phyloP scores from a whole-genome alignment of 2,888 invertebrate species.

The Gymnosoma rotundatum region DNA sequence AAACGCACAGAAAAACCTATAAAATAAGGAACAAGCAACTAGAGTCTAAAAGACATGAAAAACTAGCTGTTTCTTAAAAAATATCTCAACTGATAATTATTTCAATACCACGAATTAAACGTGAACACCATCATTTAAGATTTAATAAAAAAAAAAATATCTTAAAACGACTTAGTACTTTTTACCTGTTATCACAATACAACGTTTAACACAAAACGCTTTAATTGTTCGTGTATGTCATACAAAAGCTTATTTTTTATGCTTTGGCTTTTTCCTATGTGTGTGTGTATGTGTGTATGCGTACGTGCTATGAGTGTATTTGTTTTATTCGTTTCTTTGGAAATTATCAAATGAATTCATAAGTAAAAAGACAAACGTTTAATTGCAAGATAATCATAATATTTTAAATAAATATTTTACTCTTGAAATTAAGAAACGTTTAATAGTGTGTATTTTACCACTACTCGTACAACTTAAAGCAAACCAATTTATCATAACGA shows the following conservation, averaged over 20 bases:
- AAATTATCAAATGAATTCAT: conserved; percentile 59
- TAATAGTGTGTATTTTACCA: conserved; percentile 23
- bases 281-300: neutral
- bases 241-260: neutral
- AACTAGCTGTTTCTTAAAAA: no score
- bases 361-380: conserved; percentile 69
- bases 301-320: neutral
- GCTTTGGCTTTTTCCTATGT: neutral
- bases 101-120: no score
- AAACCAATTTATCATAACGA: conserved; percentile 40
- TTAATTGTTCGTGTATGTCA: neutral
- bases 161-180: neutral
- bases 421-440: conserved; percentile 58
- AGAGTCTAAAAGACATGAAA: no score
- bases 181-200: neutral
- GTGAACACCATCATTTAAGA: no score
- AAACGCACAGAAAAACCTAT: no score
- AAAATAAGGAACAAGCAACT: no score
- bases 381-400: conserved; percentile 70
- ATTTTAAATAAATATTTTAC: conserved; percentile 70
- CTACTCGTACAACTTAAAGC: conserved; percentile 16
- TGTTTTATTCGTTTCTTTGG: neutral
- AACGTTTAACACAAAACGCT: neutral
- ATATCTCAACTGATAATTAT: no score
- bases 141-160: no score